A percentile compares a stretch with the other conserved stretches of the same genome.
Conservation (phyloP, 1,140 invertebrate genomes). For the Diuraphis noxia region DNA sequence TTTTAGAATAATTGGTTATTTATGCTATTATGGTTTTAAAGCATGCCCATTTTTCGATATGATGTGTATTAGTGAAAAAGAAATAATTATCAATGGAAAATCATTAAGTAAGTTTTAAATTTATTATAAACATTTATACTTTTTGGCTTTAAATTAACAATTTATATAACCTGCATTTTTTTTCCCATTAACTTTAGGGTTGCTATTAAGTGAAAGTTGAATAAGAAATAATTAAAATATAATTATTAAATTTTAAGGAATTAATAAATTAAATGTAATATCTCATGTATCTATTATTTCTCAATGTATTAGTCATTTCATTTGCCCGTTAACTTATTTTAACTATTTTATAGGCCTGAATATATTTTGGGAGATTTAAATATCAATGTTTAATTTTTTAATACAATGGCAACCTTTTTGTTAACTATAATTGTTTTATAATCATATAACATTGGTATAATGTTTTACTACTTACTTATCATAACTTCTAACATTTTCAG, state of each 20-base stretch:
- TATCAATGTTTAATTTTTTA: neutral
- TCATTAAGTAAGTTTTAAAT: constrained; percentile 28
- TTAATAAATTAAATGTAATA: neutral
- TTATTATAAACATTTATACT: neutral
- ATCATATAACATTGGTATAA: neutral
- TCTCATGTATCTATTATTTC: too few relatives aligned
- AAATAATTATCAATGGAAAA: constrained; percentile 49
- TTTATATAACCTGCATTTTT: neutral
- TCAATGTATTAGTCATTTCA: neutral
- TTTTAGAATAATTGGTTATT: constrained; percentile 36
- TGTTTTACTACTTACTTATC: neutral
- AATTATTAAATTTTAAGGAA: neutral
- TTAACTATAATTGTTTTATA: neutral
- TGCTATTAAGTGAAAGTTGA: neutral
- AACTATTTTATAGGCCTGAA: neutral
- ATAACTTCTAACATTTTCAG: constrained; percentile 18
- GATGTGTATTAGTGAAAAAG: constrained; percentile 49
- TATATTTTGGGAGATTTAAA: neutral
- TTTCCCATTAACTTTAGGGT: neutral
- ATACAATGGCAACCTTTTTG: neutral
- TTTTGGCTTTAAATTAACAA: neutral
- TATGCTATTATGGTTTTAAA: constrained; percentile 45
- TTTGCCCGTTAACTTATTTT: neutral
- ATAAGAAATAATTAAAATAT: neutral
- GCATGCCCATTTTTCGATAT: constrained; percentile 48